Conservation (phyloP, 53 echinoderm and acorn worm genomes). For the Zoroaster sp. region DNA sequence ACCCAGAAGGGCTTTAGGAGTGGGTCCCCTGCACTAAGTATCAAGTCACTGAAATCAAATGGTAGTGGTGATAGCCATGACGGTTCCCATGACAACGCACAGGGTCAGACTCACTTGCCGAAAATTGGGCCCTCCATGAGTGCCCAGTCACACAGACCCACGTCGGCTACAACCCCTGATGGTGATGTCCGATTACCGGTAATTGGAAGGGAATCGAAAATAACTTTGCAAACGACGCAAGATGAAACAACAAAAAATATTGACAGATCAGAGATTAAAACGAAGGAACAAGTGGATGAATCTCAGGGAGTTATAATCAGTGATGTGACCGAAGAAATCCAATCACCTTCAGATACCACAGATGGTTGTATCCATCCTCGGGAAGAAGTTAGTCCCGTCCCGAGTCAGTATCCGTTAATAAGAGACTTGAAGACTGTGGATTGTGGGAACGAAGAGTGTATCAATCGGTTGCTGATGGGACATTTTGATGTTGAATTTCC, state of each 20-base stretch:
- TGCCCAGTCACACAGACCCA: background rate
- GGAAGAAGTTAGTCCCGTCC: slow-evolving; percentile 22
- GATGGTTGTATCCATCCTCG: slow-evolving; percentile 3
- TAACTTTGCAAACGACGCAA: background rate
- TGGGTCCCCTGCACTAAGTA: slow-evolving; percentile 11
- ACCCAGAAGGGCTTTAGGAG: slow-evolving; percentile 22
- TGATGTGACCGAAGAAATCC: background rate
- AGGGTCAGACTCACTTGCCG: slow-evolving; percentile 5
- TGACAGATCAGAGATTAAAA: background rate
- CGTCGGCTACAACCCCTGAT: background rate
- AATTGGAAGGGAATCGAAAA: slow-evolving; percentile 2
- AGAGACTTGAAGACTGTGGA: background rate
- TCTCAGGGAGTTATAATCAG: background rate
- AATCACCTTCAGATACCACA: background rate
- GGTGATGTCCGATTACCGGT: slow-evolving; percentile 13
- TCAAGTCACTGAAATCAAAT: slow-evolving; percentile 1
- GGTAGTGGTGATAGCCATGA: slow-evolving; percentile 29
- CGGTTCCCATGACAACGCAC: background rate
- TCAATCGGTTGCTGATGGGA: slow-evolving; percentile 62
- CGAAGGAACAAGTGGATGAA: background rate
- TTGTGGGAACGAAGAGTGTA: background rate
- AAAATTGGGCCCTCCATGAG: background rate
- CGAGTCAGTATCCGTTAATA: background rate
- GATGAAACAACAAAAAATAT: background rate
- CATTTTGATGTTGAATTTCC: slow-evolving; percentile 53